Base-by-base conservation (phyloP, 1,140 invertebrate species). In the Drosophila azteca region DNA sequence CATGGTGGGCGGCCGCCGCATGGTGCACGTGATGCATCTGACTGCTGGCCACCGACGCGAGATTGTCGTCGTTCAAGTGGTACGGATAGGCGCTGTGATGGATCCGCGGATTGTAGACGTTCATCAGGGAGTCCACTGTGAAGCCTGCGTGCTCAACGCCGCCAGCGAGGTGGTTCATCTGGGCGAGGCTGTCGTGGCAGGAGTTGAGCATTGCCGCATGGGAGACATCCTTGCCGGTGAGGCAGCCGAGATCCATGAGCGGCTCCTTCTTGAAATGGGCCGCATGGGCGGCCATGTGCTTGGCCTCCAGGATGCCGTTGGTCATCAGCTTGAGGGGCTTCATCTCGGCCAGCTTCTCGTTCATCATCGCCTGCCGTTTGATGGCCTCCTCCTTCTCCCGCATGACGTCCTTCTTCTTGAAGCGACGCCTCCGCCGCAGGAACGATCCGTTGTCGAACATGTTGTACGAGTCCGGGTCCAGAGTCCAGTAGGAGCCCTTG, bases 401-500 rank as follows among this genome's bases (percentile, higher is more conserved):
- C 20, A 97, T 82, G 0, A 96, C 96, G 91, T 98, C 97, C 90
- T 98, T 99, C 93, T 99, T 99, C 93, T 99, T 99, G 92, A 99
- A 99, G 3, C 98, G 95, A 64, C 97, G 93, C 39, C 97, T 93
- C 8, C 98, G 94, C n/a, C 98, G 93, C 64, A 99, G 93, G 90
- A 98, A 99, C 8, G 97, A 98, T 0, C 98, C 98, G 85, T 99
- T 98, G 87, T 99, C 98, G 92, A 99, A 99, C 98, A 99, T 99
- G 91, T 99, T 99, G 87, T 98, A 97, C 0, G 96, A 97, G 89
- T 99, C 98, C 0, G 98, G 98, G 90, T 99, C 97, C 26, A 99
- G 92, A 0, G 97, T 98, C 98, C 98, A 99, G 91, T 98, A 99
- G 83, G 97, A 98, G 2, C 98, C 98, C 92, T 99, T 99, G 0